Evolutionary conservation across 2,888 invertebrate species (phyloP), one percentile per base, ranked within the genome.

Genomic region (Meteorus colon): DNA sequence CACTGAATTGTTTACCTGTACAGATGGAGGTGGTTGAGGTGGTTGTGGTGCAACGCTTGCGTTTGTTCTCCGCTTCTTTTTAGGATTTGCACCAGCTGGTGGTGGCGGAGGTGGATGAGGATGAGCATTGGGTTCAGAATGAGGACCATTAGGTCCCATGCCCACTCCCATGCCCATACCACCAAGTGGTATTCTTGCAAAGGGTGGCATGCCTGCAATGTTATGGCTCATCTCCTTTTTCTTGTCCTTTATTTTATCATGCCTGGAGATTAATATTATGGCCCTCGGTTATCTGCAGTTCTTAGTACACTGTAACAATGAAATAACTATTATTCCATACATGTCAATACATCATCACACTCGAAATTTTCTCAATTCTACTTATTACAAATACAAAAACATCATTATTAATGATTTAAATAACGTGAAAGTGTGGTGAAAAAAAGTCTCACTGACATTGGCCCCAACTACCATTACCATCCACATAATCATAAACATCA

Each of bases 11-110:
- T 59, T 77, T 84, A 88, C 88, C 86, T 88, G 88, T 74, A 94
- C 95, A 86, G 93, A 94, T 77, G 94, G 95, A 76, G 93, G 94
- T 81, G 93, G 93, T 81, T 91, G 92, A 78, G 91, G 92, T 75
- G 94, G 94, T 83, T 94, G 93, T 82, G 94, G 93, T 86, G 94
- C 93, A 63, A 94, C 94, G 89, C 93, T 95, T 79, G 94, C 92
- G 82, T 91, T 92, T 84, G 96, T 95, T 91, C 96, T 94, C 90
- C 95, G 92, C 85, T 96, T 93, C 90, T 97, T 97, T 90, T 97
- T 97, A 37, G 96, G 95, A 91, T 96, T 96, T 82, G 94, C 94
- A 81, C 95, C 95, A 81, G 95, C 94, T 83, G 95, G 94, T 76
- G 94, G 93, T 69, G 95, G 93, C n/a, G 92, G 93, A 77, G 92